Conservation (phyloP, 1,140 invertebrate genomes). For the Apis florea region DNA sequence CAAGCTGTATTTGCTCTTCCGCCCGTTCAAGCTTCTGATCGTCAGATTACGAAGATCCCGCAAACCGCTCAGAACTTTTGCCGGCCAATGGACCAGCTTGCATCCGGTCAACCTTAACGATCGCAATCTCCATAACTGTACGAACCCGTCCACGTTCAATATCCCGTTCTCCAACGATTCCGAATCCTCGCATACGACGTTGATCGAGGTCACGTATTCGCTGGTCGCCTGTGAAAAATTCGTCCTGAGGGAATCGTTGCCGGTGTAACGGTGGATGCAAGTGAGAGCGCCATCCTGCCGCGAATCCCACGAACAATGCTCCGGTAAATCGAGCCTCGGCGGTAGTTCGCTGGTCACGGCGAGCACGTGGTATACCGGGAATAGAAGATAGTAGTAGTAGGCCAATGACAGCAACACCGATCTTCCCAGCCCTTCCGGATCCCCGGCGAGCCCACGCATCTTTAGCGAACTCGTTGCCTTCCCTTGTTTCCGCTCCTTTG, state of each 20-base stretch:
- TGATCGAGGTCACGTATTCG: conserved; percentile 90
- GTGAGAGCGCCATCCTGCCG: conserved; percentile 87
- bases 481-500: conserved; percentile 50
- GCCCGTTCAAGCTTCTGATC: conserved; percentile 88
- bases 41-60: conserved; percentile 89
- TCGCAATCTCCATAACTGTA: conserved; percentile 88
- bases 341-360: conserved; percentile 80
- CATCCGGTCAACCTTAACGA: conserved; percentile 91
- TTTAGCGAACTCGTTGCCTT: conserved; percentile 62
- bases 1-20: conserved; percentile 89
- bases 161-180: conserved; percentile 46
- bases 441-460: conserved; percentile 65
- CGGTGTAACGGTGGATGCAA: conserved; percentile 87
- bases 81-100: conserved; percentile 87
- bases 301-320: conserved; percentile 88
- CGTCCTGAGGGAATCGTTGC: conserved; percentile 91
- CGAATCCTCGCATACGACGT: conserved; percentile 86
- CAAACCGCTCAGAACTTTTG: conserved; percentile 87
- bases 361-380: conserved; percentile 68
- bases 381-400: conserved; percentile 59
- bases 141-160: conserved; percentile 87
- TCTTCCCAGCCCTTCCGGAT: conserved; percentile 50
- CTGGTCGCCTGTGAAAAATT: conserved; percentile 93
- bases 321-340: conserved; percentile 89
- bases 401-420: conserved; percentile 62